Evolutionary conservation across 1,140 invertebrate species (phyloP).

Genomic region (Papilio polytes): DNA sequence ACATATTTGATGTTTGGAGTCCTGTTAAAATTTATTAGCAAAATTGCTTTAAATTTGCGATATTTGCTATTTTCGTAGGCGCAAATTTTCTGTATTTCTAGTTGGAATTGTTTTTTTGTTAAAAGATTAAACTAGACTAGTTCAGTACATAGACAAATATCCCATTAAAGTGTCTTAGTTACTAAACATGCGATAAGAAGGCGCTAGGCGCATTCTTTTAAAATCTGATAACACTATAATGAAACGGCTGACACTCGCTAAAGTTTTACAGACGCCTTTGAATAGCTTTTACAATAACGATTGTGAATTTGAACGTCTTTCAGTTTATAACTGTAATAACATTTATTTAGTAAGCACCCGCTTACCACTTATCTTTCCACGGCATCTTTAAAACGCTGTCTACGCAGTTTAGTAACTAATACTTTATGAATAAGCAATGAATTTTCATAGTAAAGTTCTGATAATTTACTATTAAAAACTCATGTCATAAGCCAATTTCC

Average conservation of each 20-base stretch:
- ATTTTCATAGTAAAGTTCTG: too few species aligned
- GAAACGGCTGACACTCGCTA: background rate
- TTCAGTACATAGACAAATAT: background rate
- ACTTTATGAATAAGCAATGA: too few species aligned
- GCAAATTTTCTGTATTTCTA: background rate
- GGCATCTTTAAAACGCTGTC: too few species aligned
- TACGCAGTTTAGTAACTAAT: too few species aligned
- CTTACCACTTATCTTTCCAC: background rate
- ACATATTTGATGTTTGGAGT: background rate
- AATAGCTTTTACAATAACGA: background rate
- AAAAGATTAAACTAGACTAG: background rate
- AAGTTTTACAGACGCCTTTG: background rate
- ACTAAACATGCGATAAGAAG: background rate
- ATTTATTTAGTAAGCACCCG: background rate
- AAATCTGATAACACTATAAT: conserved; percentile 16
- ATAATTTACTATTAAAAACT: too few species aligned
- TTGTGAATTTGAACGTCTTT: background rate
- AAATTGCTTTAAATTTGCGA: background rate
- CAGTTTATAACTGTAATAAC: too few species aligned
- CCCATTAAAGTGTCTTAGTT: conserved; percentile 5
- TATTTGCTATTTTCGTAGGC: background rate
- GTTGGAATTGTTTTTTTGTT: background rate
- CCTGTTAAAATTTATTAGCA: conserved; percentile 7
- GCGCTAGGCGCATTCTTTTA: background rate
- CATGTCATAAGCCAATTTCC: background rate